These are phyloP conservation scores for Campylomormyrus numenius DNA, from an alignment of 2,113 vertebrate species.

Conservation along the genomic window DNA sequence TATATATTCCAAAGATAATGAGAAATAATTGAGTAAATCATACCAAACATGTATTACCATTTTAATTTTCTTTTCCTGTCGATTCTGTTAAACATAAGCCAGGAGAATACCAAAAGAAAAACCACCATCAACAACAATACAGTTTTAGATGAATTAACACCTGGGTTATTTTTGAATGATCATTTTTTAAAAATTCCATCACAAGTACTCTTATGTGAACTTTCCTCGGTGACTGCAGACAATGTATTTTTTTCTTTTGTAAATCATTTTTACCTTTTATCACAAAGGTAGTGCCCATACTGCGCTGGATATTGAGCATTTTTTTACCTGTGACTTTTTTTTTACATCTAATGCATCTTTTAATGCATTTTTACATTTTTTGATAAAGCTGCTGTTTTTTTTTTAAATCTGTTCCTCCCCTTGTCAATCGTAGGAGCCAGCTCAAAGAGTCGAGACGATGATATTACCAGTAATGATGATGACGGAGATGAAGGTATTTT, in stretches of 20 bases:
- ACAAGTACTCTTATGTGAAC: neutral
- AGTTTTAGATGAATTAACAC: neutral
- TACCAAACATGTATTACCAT: neutral
- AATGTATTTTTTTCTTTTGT: neutral
- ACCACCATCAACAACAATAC: neutral
- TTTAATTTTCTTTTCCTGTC: neutral
- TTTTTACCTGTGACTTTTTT: neutral
- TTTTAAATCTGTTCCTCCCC: slow-evolving; percentile 67
- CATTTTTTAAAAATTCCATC: neutral
- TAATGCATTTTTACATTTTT: slow-evolving; percentile 36
- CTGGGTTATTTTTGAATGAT: neutral
- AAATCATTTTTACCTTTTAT: neutral
- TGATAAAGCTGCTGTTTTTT: slow-evolving; percentile 51
- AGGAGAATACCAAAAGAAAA: neutral
- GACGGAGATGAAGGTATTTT: slow-evolving; percentile 86
- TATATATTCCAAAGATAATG: neutral
- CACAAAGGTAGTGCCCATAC: neutral
- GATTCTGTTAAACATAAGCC: neutral
- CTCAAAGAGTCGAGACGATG: slow-evolving; percentile 78
- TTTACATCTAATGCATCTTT: neutral
- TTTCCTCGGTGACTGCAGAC: slow-evolving; percentile 4
- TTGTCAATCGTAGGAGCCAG: slow-evolving; percentile 78
- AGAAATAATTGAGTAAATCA: neutral
- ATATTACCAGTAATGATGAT: slow-evolving; percentile 83
- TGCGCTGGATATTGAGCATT: neutral